A percentile compares a stretch with the other conserved stretches of the same genome.
Evolutionary conservation across 1,140 invertebrate species (phyloP).

Genomic region (Triops cancriformis): DNA sequence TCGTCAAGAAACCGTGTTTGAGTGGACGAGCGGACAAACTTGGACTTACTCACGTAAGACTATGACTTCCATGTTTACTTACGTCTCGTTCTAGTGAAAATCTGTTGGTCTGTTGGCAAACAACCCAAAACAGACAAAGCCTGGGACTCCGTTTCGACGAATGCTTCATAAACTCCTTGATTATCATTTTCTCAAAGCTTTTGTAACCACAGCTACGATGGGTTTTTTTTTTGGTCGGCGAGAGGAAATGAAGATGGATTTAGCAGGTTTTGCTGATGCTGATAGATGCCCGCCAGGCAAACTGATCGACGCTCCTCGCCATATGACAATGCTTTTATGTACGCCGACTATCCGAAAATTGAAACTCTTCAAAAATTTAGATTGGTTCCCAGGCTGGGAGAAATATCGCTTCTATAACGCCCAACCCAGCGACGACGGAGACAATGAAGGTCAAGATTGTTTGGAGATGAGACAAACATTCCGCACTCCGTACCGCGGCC

Average conservation of each 20-base stretch:
- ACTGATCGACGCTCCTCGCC: not conserved
- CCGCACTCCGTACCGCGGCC: conserved; percentile 44
- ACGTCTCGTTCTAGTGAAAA: too few relatives aligned
- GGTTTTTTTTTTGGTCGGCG: not conserved
- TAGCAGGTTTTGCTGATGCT: not conserved
- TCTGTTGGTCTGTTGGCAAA: too few relatives aligned
- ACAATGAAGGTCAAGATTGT: conserved; percentile 61
- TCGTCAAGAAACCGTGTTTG: conserved; percentile 61
- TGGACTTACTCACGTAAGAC: conserved; percentile 63
- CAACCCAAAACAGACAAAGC: not conserved
- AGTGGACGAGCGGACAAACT: conserved; percentile 61
- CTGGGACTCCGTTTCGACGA: not conserved
- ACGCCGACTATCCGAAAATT: not conserved
- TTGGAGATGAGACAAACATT: conserved; percentile 60
- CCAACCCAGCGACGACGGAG: conserved; percentile 71
- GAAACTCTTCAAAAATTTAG: conserved; percentile 40
- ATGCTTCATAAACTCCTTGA: not conserved
- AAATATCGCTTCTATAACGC: conserved; percentile 51
- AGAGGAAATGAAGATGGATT: not conserved
- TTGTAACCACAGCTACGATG: not conserved
- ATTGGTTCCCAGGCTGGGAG: conserved; percentile 70
- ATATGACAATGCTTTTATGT: not conserved
- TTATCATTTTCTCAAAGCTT: not conserved
- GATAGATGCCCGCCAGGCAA: not conserved
- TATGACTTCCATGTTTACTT: not conserved